Conservation (phyloP, 2,113 vertebrate genomes). For the Raphicerus campestris region DNA sequence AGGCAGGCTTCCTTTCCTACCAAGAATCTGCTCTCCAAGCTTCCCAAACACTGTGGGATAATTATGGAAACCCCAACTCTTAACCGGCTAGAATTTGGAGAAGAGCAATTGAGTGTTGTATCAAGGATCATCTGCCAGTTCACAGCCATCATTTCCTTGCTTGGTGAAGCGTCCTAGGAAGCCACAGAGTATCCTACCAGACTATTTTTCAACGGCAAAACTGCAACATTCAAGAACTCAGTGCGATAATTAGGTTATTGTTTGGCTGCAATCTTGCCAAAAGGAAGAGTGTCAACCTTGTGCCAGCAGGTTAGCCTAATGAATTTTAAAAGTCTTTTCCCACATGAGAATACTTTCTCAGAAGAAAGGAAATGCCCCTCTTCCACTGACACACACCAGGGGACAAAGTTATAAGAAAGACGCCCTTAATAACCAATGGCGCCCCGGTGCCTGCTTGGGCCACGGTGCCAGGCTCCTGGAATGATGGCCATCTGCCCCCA, state of each 20-base stretch:
- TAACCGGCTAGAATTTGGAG: not conserved
- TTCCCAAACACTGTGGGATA: not conserved
- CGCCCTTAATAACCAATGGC: not conserved
- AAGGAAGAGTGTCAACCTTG: conserved; percentile 3
- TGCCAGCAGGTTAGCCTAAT: not conserved
- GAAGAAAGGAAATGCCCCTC: not conserved
- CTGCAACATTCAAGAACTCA: not conserved
- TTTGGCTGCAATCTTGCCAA: not conserved
- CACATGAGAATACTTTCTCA: not conserved
- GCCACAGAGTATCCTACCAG: not conserved
- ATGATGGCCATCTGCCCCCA: not conserved
- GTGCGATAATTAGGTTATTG: not conserved
- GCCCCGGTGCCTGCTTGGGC: not conserved
- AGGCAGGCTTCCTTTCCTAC: conserved; percentile 55
- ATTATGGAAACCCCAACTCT: not conserved
- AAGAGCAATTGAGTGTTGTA: not conserved
- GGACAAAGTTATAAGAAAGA: not conserved
- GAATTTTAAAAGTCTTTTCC: conserved; percentile 21
- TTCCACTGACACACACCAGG: not conserved
- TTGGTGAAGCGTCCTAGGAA: not conserved
- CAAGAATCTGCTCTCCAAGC: conserved; percentile 55
- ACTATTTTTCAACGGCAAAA: conserved; percentile 32
- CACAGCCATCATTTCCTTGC: not conserved
- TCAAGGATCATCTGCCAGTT: not conserved
- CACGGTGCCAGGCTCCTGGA: not conserved